Percentiles rank a stretch among this genome's conserved stretches.
Evolutionary conservation across 2,113 vertebrate species (phyloP).

Genomic region (Mionectes macconnelli): DNA sequence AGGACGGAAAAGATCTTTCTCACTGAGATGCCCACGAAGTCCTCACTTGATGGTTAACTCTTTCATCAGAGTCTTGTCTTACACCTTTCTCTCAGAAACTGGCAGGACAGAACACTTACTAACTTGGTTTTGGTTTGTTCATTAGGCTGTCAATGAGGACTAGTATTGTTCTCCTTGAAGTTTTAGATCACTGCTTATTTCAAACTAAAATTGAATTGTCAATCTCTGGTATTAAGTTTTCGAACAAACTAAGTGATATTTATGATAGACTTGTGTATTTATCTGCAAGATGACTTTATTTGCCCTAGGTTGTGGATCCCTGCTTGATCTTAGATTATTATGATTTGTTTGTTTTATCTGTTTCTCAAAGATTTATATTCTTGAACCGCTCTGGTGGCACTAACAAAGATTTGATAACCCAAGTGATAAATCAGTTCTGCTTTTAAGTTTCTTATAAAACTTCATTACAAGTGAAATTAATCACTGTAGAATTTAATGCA

Average conservation of each 20-base stretch:
- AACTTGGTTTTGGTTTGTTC: background rate
- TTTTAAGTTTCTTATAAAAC: slow-evolving; percentile 67
- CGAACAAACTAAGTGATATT: slow-evolving; percentile 52
- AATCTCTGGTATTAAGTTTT: slow-evolving; percentile 6
- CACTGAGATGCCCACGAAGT: background rate
- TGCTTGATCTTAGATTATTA: slow-evolving; percentile 47
- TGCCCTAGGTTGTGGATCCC: background rate
- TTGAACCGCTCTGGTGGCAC: slow-evolving; percentile 25
- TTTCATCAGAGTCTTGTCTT: background rate
- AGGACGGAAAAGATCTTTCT: background rate
- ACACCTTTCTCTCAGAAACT: background rate
- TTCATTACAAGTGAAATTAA: slow-evolving; percentile 80
- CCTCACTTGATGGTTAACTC: background rate
- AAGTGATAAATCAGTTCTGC: slow-evolving; percentile 57
- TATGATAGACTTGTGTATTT: slow-evolving; percentile 30
- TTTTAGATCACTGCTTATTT: background rate
- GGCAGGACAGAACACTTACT: background rate
- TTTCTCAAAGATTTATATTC: slow-evolving; percentile 61
- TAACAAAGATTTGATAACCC: slow-evolving; percentile 58
- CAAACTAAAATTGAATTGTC: slow-evolving; percentile 1
- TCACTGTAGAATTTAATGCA: slow-evolving; percentile 77
- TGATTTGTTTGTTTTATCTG: slow-evolving; percentile 57
- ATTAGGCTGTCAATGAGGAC: background rate
- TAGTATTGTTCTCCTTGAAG: background rate
- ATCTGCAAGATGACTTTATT: slow-evolving; percentile 53